Percentiles rank a stretch among this genome's conserved stretches.
These are phyloP conservation scores for Temnothorax unifasciatus DNA, from an alignment of 2,888 invertebrate species.

Conservation along the genomic window DNA sequence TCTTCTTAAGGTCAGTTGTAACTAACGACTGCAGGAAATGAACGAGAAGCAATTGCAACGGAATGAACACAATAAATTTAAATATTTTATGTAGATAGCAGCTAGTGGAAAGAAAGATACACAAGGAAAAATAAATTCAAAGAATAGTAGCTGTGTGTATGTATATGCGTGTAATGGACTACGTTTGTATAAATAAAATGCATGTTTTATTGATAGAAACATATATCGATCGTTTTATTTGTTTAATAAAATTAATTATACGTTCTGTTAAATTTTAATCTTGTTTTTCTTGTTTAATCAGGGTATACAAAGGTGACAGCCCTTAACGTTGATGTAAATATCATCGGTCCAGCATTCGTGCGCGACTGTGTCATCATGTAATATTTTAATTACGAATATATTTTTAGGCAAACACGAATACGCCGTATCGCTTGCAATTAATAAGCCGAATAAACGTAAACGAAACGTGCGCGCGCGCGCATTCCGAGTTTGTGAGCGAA, in stretches of 20 bases:
- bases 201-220: not conserved
- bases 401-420: constrained; percentile 2
- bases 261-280: not conserved
- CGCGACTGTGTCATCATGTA: not conserved
- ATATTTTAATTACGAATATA: constrained; percentile 46
- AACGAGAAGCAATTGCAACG: not conserved
- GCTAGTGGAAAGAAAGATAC: not conserved
- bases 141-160: not conserved
- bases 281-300: not conserved
- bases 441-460: constrained; percentile 24
- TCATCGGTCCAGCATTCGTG: not conserved
- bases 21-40: not conserved
- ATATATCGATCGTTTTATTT: not conserved
- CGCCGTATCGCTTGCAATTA: constrained; percentile 21
- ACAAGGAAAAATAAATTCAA: not conserved
- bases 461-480: too few species aligned
- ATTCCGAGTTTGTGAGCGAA: not conserved
- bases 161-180: not conserved
- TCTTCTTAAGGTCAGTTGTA: not conserved
- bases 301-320: not conserved
- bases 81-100: not conserved
- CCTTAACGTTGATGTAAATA: constrained; percentile 15
- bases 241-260: constrained; percentile 21
- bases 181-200: not conserved
- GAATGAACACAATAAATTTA: not conserved